Base-by-base conservation (phyloP, 2,888 invertebrate genomes). In the Dolichomitus sp. region DNA sequence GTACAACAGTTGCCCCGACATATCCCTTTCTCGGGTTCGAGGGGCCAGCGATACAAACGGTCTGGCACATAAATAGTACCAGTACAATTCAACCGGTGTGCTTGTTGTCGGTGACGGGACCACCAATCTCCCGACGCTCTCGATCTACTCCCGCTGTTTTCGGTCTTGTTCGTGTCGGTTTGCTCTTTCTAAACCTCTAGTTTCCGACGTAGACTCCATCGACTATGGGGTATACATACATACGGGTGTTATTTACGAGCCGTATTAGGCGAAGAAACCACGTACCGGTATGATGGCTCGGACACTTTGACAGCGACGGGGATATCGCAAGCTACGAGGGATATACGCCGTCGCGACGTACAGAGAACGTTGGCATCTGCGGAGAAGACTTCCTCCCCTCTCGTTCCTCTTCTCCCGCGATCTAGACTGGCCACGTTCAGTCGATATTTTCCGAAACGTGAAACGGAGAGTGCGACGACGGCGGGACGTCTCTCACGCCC, bases 361-460 rank as follows among this genome's bases (percentile, higher is more conserved):
- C 59, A 68, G 72, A 70, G 75, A 27, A 72, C 54, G 42, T 61
- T 40, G 72, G 57, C 52, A 57, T 48, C 66, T 66, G 42, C 57
- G 33, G 23, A 37, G 70, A 70, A 14, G 40, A 69, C n/a, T 27
- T 45, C 59, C 7, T 33, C 45, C 65, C 59, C 17, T 33, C 59
- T 3, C 7, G 19, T 11, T 14, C 14, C 4, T 30, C 30, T 23
- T 27, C 57, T 2, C 19, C 23, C 75, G 73, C 73, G 84, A 81
- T 63, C 80, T 77, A 85, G 85, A 84, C 84, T 70, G 82, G 84
- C 88, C 90, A 90, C 90, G 90, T 90, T 80, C 85, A 80, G 77
- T 81, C 89, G 87, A 90, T 90, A 90, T 90, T 86, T 90, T 88
- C 84, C 83, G 84, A 86, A 85, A 87, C 85, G 87, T 87, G 87